Percentiles rank a stretch among this genome's conserved stretches.
These are phyloP conservation scores for Nannospalax galili DNA, from an alignment of 2,113 vertebrate species.

Conservation along the genomic window DNA sequence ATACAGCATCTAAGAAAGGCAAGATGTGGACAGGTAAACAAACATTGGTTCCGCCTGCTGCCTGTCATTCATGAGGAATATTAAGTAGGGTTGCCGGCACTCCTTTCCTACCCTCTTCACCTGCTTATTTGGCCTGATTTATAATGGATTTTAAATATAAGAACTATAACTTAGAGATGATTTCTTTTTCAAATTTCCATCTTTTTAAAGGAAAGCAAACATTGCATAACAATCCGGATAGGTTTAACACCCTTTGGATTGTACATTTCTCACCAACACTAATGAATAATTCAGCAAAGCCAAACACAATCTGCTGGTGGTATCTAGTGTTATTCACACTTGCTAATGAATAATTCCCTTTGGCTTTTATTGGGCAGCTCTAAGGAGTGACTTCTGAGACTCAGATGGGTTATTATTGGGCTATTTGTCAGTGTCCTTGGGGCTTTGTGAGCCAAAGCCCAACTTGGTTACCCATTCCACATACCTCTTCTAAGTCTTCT, in stretches of 20 bases:
- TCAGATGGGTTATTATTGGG: constrained; percentile 79
- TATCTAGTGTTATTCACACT: constrained; percentile 76
- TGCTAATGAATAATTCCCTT: constrained; percentile 83
- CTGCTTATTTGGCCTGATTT: constrained; percentile 54
- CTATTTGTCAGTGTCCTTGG: constrained; percentile 82
- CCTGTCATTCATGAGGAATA: constrained; percentile 77
- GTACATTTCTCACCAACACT: constrained; percentile 74
- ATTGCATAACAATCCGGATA: constrained; percentile 47
- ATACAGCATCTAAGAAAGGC: constrained; percentile 78
- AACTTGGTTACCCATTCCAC: constrained; percentile 51
- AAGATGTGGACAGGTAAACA: constrained; percentile 80
- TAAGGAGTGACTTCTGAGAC: constrained; percentile 79
- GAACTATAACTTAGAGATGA: constrained; percentile 62
- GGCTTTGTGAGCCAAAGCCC: constrained; percentile 74
- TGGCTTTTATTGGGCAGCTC: constrained; percentile 75
- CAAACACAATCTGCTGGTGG: constrained; percentile 81
- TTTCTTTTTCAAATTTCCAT: constrained; percentile 13
- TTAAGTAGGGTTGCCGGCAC: constrained; percentile 46
- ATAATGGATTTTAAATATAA: constrained; percentile 49
- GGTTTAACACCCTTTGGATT: constrained; percentile 72
- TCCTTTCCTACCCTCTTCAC: constrained; percentile 13
- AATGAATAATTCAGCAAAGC: constrained; percentile 82
- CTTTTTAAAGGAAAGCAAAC: constrained; percentile 73
- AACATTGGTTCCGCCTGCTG: constrained; percentile 78
- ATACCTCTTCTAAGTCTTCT: constrained; percentile 57